Conservation (phyloP, 2,888 invertebrate species). For the Halocaridina rubra region DNA sequence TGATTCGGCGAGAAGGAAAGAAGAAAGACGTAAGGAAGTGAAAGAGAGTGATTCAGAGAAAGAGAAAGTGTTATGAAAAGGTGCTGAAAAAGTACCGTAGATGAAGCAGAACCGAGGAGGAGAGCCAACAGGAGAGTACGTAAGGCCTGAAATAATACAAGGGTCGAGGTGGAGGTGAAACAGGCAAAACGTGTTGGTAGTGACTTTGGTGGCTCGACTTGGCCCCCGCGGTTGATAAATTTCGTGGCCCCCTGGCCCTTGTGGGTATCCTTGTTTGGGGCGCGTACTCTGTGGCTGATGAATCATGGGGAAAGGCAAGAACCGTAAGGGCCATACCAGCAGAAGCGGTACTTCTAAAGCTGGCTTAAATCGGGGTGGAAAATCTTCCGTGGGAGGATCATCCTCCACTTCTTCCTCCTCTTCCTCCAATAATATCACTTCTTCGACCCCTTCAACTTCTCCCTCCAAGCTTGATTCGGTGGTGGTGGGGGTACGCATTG, state of each 20-base stretch:
- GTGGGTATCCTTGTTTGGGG: too few species aligned
- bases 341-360: too few species aligned
- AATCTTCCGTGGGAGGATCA: too few species aligned
- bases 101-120: neutral
- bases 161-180: constrained; percentile 30
- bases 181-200: too few species aligned
- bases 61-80: too few species aligned
- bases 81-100: neutral
- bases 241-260: too few species aligned
- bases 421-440: neutral
- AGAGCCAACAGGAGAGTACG: constrained; percentile 28
- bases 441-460: constrained; percentile 1
- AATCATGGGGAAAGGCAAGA: constrained; percentile 44
- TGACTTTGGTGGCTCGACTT: too few species aligned
- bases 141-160: constrained; percentile 19
- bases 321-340: constrained; percentile 25
- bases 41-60: too few species aligned
- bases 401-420: too few species aligned
- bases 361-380: neutral
- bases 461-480: constrained; percentile 18
- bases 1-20: constrained; percentile 5
- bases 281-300: constrained; percentile 31
- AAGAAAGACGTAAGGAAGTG: too few species aligned
- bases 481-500: constrained; percentile 37
- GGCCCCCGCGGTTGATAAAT: too few species aligned